Evolutionary conservation across 2,113 vertebrate species (phyloP).

Genomic region (Diadophis punctatus): DNA sequence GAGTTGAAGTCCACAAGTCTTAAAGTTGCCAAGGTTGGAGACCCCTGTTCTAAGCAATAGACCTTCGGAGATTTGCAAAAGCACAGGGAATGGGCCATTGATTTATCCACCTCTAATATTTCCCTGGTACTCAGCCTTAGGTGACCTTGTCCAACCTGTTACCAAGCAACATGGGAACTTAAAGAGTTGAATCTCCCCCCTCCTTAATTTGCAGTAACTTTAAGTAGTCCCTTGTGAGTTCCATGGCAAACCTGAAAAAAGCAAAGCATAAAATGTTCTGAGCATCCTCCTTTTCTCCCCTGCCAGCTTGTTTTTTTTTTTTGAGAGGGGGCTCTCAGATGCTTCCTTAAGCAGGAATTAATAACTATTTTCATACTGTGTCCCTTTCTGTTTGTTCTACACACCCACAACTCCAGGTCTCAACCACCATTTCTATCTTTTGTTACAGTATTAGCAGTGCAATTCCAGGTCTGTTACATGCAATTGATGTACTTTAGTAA

Average conservation of each 20-base stretch:
- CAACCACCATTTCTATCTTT: neutral
- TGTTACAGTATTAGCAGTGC: neutral
- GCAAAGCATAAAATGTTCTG: neutral
- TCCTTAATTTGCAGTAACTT: neutral
- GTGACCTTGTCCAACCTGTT: neutral
- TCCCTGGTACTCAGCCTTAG: neutral
- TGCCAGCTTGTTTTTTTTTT: neutral
- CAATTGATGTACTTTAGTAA: neutral
- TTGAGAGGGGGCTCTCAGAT: neutral
- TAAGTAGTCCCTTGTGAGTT: neutral
- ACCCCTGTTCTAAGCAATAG: neutral
- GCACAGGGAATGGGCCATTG: neutral
- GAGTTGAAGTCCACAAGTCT: too few relatives aligned
- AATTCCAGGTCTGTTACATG: neutral
- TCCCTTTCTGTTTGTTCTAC: neutral
- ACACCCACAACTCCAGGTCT: neutral
- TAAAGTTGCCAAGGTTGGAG: too few relatives aligned
- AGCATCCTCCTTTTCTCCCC: neutral
- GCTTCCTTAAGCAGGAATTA: neutral
- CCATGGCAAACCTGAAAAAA: neutral
- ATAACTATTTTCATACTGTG: neutral
- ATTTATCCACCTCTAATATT: neutral
- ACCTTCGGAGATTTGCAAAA: neutral
- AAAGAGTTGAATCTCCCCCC: neutral
- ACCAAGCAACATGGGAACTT: neutral